These are phyloP conservation scores for Rhagium mordax DNA, from an alignment of 2,888 invertebrate genomes.

Conservation along the genomic window DNA sequence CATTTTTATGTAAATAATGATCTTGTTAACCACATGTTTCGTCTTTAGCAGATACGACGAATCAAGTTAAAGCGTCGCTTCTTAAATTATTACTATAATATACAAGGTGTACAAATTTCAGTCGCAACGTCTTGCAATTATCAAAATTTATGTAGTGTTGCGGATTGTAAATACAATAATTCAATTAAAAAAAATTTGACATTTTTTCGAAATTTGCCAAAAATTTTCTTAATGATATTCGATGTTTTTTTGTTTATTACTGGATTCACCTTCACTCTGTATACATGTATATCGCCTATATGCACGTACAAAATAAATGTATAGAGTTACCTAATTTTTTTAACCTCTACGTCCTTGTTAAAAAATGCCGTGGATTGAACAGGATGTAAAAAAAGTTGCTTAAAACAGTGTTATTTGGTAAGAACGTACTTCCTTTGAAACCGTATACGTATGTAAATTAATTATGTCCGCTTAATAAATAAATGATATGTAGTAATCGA, in stretches of 20 bases:
- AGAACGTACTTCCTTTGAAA: slow-evolving; percentile 23
- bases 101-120: too few species aligned
- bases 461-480: slow-evolving; percentile 20
- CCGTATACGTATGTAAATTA: slow-evolving; percentile 16
- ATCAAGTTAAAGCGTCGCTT: neutral
- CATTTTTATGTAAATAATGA: slow-evolving; percentile 40
- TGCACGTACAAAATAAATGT: neutral
- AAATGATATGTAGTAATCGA: slow-evolving; percentile 18
- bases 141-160: too few species aligned
- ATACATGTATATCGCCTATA: too few species aligned
- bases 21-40: slow-evolving; percentile 37
- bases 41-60: neutral
- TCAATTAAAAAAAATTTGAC: too few species aligned
- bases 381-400: slow-evolving; percentile 18
- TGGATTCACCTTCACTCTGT: too few species aligned
- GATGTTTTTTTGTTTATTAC: too few species aligned
- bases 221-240: too few species aligned
- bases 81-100: too few species aligned
- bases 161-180: too few species aligned
- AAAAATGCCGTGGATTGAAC: slow-evolving; percentile 8
- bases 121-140: too few species aligned
- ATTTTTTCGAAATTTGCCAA: too few species aligned
- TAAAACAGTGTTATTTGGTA: slow-evolving; percentile 19
- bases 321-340: neutral
- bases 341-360: slow-evolving; percentile 1